A percentile compares a stretch with the other conserved stretches of the same genome.
phyloP scores from a whole-genome alignment of 2,113 vertebrate species.

The Pseudorhombus dupliciocellatus region DNA sequence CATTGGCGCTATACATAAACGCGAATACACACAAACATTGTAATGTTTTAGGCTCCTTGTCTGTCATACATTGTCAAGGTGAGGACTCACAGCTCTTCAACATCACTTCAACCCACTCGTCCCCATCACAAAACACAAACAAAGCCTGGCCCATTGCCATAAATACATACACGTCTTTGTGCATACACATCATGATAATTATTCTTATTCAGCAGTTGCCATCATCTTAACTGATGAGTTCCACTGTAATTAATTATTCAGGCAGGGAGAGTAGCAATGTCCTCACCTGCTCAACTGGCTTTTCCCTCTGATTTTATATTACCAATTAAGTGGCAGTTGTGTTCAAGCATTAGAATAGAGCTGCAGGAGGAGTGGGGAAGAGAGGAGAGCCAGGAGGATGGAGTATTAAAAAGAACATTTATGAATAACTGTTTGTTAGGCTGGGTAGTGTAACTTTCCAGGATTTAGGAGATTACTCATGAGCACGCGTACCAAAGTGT shows the following conservation, averaged over 20 bases:
- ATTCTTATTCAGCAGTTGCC: not conserved
- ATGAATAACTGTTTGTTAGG: conserved; percentile 21
- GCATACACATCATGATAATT: not conserved
- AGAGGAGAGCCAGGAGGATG: conserved; percentile 49
- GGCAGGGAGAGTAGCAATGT: not conserved
- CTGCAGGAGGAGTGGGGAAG: conserved; percentile 40
- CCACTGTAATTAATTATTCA: not conserved
- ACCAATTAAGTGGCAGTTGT: conserved; percentile 13
- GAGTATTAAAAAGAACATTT: conserved; percentile 1
- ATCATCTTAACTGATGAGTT: not conserved
- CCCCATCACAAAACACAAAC: conserved; percentile 12
- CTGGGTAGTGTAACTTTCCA: not conserved
- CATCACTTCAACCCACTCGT: not conserved
- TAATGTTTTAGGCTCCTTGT: conserved; percentile 10
- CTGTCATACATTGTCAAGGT: conserved; percentile 41
- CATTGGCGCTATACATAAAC: conserved; percentile 20
- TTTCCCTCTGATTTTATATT: not conserved
- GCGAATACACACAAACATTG: conserved; percentile 30
- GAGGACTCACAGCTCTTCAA: conserved; percentile 34
- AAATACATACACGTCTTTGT: conserved; percentile 18
- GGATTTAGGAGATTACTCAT: conserved; percentile 4
- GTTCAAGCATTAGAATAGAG: conserved; percentile 11
- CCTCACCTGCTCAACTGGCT: not conserved
- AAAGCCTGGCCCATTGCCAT: not conserved
- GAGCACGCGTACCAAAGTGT: not conserved